Evolutionary conservation across 2,888 invertebrate species (phyloP), one percentile per base, ranked within the genome.

Genomic region (Hoplodrina ambigua): DNA sequence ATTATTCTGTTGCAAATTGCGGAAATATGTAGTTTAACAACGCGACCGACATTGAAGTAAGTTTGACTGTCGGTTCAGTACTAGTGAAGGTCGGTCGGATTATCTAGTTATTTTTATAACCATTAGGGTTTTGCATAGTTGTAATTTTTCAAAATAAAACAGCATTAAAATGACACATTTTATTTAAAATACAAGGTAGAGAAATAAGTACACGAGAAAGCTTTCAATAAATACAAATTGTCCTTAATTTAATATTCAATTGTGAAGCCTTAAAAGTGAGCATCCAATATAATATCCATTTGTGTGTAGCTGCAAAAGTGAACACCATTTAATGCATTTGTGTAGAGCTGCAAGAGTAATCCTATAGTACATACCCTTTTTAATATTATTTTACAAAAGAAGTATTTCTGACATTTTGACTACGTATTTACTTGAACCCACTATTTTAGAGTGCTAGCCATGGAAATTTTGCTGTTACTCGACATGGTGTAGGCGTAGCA

Each of bases 101-200:
- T 37, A 8, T 8, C 7, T 8, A 8, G 30, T 30, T 8, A 8
- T 37, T 37, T 7, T 7, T 37, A 37, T 37, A 6, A 33, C 7
- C 33, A 33, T 5, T 6, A 6, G 8, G 8, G 25, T 25, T 25
- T 37, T 0, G 37, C 8, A 37, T 37, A 7, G 1, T 37, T 37
- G 8, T 37, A 37, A 37, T 37, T 33, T 1, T 37, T 37, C 37
- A n/a, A 80, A 83, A 75, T 72, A 75, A 79, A 77, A 79, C 69
- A 33, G 67, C 19, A 10, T 58, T 60, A 30, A 62, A 84, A 84
- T 84, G 84, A 84, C 84, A 84, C 84, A 81, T 70, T 75, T 84
- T 82, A 82, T 81, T 84, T 78, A 67, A 77, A 84, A 77, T 83
- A 83, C 78, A 82, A 75, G 65, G 25, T 73, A 75, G 63, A 53